phyloP scores from a whole-genome alignment of 2,888 invertebrate species.

The Nineta flava region DNA sequence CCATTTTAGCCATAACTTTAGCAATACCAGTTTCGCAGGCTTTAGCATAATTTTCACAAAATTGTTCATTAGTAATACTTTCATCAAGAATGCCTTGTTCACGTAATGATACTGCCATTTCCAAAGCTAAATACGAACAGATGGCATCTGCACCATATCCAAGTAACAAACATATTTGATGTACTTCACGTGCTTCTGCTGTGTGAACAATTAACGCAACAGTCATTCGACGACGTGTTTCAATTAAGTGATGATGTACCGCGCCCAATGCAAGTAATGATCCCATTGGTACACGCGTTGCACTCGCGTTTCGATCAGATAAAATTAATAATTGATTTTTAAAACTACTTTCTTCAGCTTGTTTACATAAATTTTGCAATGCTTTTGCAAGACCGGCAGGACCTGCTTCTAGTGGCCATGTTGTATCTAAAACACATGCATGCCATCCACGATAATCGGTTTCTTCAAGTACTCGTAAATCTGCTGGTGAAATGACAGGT shows the following conservation, averaged over 20 bases:
- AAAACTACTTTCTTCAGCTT: slow-evolving; percentile 55
- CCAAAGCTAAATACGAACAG: slow-evolving; percentile 92
- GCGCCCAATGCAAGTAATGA: slow-evolving; percentile 78
- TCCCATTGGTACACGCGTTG: slow-evolving; percentile 55
- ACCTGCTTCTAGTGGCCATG: slow-evolving; percentile 65
- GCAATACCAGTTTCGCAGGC: slow-evolving; percentile 72
- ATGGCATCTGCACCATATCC: slow-evolving; percentile 97
- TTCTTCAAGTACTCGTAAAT: slow-evolving; percentile 73
- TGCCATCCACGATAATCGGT: slow-evolving; percentile 80
- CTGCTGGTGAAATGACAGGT: slow-evolving; percentile 84
- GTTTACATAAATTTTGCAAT: slow-evolving; percentile 61
- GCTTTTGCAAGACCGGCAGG: slow-evolving; percentile 59
- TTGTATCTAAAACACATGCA: slow-evolving; percentile 59
- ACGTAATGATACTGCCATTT: slow-evolving; percentile 74
- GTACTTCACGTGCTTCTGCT: slow-evolving; percentile 86
- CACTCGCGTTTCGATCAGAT: slow-evolving; percentile 52
- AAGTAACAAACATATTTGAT: slow-evolving; percentile 88
- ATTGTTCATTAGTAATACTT: slow-evolving; percentile 56
- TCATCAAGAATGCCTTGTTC: slow-evolving; percentile 64
- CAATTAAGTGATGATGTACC: slow-evolving; percentile 89
- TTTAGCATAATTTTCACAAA: slow-evolving; percentile 75
- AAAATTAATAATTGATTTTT: slow-evolving; percentile 69
- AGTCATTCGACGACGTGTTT: slow-evolving; percentile 89
- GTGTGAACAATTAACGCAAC: slow-evolving; percentile 90
- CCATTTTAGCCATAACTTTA: slow-evolving; percentile 98